Percentiles rank a stretch among this genome's conserved stretches.
phyloP scores from a whole-genome alignment of 1,140 invertebrate species.

The Hetaerina americana region DNA sequence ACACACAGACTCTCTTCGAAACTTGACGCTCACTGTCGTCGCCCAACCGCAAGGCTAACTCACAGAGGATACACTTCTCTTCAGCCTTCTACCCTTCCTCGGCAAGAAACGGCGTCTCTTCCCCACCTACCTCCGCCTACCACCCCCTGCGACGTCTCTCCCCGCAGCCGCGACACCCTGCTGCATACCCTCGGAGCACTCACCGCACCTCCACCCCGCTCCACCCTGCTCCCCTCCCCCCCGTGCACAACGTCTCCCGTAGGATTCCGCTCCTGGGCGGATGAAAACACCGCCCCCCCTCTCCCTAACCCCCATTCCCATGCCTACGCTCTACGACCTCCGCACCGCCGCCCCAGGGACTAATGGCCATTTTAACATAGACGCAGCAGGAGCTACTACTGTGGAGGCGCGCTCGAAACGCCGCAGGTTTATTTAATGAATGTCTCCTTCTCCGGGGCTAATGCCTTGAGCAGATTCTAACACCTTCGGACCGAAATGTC shows the following conservation, averaged over 20 bases:
- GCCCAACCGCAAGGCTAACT: not conserved
- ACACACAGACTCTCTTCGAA: not conserved
- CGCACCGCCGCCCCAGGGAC: no score
- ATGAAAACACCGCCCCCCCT: no score
- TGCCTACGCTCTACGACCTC: not conserved
- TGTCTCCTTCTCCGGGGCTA: not conserved
- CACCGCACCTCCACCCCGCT: not conserved
- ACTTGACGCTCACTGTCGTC: not conserved
- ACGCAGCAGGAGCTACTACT: no score
- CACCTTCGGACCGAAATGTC: not conserved
- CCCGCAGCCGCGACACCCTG: not conserved
- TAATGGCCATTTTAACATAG: not conserved
- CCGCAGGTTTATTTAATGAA: not conserved
- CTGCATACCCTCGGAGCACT: not conserved
- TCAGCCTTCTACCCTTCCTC: no score
- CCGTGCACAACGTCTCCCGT: not conserved
- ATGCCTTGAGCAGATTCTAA: no score
- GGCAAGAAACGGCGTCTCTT: no score
- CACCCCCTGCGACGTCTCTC: no score
- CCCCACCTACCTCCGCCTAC: no score
- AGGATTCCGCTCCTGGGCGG: no score
- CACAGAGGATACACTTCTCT: not conserved
- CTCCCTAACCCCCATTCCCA: not conserved
- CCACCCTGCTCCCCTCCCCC: not conserved
- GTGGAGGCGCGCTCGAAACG: not conserved